Conservation (phyloP, 2,888 invertebrate species). For the Tanytarsus gracilentus region DNA sequence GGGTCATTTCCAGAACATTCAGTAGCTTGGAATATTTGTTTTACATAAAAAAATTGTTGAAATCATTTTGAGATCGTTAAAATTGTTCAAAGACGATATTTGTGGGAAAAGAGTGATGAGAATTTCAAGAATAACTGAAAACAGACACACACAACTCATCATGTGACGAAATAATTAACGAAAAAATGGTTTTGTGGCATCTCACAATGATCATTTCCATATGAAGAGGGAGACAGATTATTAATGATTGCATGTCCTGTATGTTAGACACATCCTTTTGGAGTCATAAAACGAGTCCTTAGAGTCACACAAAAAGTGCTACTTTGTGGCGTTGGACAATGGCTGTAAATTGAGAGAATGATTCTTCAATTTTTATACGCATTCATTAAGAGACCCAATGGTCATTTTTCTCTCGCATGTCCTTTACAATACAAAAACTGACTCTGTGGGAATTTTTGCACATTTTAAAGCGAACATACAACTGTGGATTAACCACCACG, state of each 20-base stretch:
- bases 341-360: conserved; percentile 17
- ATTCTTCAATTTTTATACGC: neutral
- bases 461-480: neutral
- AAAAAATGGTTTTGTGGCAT: neutral
- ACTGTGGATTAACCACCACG: too few species aligned
- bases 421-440: too few species aligned
- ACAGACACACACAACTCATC: neutral
- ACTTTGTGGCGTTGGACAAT: neutral
- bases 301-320: neutral
- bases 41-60: conserved; percentile 13
- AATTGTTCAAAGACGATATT: neutral
- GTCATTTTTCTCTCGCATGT: neutral
- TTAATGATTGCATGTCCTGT: conserved; percentile 4
- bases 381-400: neutral
- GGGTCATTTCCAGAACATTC: conserved; percentile 16
- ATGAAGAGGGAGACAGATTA: conserved; percentile 5
- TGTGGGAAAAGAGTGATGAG: too few species aligned
- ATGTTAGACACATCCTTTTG: neutral
- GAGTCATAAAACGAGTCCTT: conserved; percentile 15
- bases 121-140: too few species aligned
- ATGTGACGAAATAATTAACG: conserved; percentile 19
- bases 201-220: conserved; percentile 25
- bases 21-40: conserved; percentile 20
- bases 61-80: conserved; percentile 19
- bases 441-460: conserved; percentile 6